Evolutionary conservation across 2,888 invertebrate genomes (phyloP).

Genomic region (Drosophila affinis): DNA sequence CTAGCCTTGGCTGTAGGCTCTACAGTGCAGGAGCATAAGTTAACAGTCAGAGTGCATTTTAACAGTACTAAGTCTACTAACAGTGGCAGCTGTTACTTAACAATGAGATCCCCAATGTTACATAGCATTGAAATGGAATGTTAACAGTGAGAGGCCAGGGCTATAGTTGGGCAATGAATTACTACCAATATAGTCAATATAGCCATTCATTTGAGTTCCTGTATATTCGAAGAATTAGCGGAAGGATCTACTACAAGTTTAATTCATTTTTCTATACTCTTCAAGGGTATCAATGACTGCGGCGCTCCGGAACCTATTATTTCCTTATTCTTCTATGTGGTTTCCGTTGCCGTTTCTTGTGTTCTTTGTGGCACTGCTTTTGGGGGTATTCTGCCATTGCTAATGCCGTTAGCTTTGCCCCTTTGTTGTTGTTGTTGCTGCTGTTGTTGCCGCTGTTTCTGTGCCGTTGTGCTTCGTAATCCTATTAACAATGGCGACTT

Average conservation of each 20-base stretch:
- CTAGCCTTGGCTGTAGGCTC: no score
- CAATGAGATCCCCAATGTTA: no score
- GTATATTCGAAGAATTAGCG: neutral
- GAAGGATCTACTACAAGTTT: neutral
- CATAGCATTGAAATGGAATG: no score
- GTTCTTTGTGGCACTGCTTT: conserved; percentile 31
- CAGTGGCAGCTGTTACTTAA: no score
- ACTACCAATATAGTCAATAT: no score
- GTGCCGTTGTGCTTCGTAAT: conserved; percentile 70
- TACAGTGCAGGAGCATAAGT: no score
- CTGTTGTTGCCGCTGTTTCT: conserved; percentile 31
- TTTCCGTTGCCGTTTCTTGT: conserved; percentile 33
- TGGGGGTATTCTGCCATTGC: conserved; percentile 61
- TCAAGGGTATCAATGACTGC: neutral
- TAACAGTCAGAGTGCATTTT: neutral
- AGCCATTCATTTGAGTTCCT: no score
- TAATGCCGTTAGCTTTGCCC: conserved; percentile 68
- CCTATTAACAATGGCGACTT: conserved; percentile 72
- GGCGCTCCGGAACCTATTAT: conserved; percentile 9
- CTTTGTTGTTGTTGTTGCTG: conserved; percentile 42
- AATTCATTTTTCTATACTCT: no score
- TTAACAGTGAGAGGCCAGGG: no score
- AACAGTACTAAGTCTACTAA: neutral
- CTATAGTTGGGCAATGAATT: no score
- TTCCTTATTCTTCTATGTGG: conserved; percentile 52